Conservation (phyloP, 2,888 invertebrate species). For the Tricholauxania praeusta region DNA sequence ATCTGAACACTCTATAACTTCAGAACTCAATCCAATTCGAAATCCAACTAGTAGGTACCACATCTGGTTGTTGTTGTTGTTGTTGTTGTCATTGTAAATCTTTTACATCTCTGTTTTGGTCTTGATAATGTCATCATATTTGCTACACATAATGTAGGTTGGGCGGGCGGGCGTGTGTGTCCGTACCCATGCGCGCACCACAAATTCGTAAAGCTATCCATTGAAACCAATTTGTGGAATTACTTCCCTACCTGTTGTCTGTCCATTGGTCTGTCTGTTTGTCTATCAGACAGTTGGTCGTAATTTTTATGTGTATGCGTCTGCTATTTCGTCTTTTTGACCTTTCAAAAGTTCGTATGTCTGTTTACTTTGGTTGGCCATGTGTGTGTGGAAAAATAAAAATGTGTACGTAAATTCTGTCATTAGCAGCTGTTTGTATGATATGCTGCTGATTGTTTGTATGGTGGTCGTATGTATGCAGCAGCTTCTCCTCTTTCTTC, state of each 20-base stretch:
- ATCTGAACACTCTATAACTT: too few species aligned
- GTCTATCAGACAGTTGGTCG: background rate
- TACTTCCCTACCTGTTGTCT: constrained; percentile 26
- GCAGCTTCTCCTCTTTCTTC: background rate
- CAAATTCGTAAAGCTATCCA: constrained; percentile 4
- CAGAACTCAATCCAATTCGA: too few species aligned
- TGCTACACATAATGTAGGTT: background rate
- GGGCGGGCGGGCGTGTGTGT: background rate
- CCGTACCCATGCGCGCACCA: background rate
- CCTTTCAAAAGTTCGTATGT: background rate
- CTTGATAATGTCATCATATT: constrained; percentile 30
- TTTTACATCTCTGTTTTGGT: constrained; percentile 11
- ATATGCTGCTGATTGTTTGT: constrained; percentile 8
- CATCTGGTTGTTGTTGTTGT: too few species aligned
- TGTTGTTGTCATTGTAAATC: constrained; percentile 7
- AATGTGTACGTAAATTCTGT: constrained; percentile 21
- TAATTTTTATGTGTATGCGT: too few species aligned
- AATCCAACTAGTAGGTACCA: too few species aligned
- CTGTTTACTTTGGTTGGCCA: background rate
- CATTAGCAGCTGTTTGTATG: constrained; percentile 22
- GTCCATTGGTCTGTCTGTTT: background rate
- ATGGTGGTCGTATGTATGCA: constrained; percentile 6
- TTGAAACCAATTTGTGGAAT: constrained; percentile 26
- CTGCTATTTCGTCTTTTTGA: background rate
- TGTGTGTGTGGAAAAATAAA: background rate